Evolutionary conservation across 1,140 invertebrate species (phyloP).

Genomic region (Drosophila serrata): DNA sequence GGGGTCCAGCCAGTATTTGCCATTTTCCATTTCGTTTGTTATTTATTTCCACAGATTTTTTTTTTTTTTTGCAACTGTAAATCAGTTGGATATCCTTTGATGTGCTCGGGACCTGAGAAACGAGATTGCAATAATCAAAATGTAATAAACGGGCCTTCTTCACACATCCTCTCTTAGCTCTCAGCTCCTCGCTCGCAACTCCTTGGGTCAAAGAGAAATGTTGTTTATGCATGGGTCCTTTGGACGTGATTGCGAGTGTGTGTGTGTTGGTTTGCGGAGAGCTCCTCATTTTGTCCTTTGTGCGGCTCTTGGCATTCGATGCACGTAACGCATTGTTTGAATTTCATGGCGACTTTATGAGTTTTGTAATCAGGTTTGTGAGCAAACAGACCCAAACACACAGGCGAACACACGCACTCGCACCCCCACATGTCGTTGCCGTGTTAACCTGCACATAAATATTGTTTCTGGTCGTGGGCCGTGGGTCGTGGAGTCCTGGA

Average conservation of each 20-base stretch:
- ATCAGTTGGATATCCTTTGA: constrained; percentile 62
- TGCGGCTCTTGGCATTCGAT: constrained; percentile 62
- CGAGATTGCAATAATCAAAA: constrained; percentile 78
- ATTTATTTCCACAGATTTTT: constrained; percentile 18
- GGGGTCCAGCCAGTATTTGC: constrained; percentile 10
- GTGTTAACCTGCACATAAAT: constrained; percentile 76
- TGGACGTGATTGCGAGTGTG: constrained; percentile 38
- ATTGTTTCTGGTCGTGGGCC: constrained; percentile 52
- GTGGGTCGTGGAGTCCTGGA: constrained; percentile 5
- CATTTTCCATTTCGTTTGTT: constrained; percentile 9
- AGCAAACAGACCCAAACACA: constrained; percentile 69
- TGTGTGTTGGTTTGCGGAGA: constrained; percentile 15
- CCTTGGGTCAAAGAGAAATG: constrained; percentile 75
- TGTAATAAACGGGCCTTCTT: constrained; percentile 72
- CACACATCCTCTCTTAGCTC: constrained; percentile 40
- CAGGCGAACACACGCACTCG: constrained; percentile 15
- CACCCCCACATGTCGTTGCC: constrained; percentile 20
- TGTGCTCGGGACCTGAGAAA: constrained; percentile 40
- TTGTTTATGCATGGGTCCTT: constrained; percentile 68
- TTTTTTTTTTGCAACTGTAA: constrained; percentile 50
- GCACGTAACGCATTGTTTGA: constrained; percentile 83
- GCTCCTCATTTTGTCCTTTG: constrained; percentile 53
- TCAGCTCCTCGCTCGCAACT: constrained; percentile 46
- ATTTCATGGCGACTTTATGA: constrained; percentile 84
- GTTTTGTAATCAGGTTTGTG: constrained; percentile 81